A percentile compares a stretch with the other conserved stretches of the same genome.
Conservation (phyloP, 1,140 invertebrate species). For the Pseudomyrmex sp. region DNA sequence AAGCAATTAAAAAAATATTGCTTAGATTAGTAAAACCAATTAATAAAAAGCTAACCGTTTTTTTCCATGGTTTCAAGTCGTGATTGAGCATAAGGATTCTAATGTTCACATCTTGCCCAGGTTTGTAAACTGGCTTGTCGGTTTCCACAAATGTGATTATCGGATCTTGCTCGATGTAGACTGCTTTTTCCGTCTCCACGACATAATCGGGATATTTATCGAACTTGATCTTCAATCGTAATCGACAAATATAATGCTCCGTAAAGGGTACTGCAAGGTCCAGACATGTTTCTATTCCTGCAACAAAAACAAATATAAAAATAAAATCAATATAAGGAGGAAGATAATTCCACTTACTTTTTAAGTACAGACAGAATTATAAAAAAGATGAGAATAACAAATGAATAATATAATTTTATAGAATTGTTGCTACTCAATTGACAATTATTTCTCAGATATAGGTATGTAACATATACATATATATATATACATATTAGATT, state of each 20-base stretch:
- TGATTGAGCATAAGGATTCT: slow-evolving; percentile 85
- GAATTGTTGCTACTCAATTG: no score
- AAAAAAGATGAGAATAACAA: not conserved
- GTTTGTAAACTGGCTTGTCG: slow-evolving; percentile 88
- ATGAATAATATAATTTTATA: not conserved
- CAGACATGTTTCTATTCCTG: slow-evolving; percentile 81
- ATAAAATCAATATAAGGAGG: no score
- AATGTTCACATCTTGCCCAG: slow-evolving; percentile 87
- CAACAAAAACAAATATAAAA: slow-evolving; percentile 2
- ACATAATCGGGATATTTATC: slow-evolving; percentile 85
- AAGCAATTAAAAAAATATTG: no score
- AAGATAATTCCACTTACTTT: not conserved
- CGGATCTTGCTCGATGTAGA: slow-evolving; percentile 83
- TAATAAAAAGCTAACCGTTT: slow-evolving; percentile 78
- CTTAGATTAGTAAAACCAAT: no score
- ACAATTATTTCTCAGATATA: no score
- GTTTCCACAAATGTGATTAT: slow-evolving; percentile 85
- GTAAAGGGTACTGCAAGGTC: slow-evolving; percentile 80
- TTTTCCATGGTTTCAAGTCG: slow-evolving; percentile 84
- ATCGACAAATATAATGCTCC: slow-evolving; percentile 79
- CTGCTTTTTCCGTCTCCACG: slow-evolving; percentile 83
- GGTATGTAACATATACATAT: not conserved
- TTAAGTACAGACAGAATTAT: not conserved
- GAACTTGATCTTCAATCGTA: slow-evolving; percentile 85
- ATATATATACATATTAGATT: not conserved